These are phyloP conservation scores for Trichoplusia ni DNA, from an alignment of 1,140 invertebrate genomes.

Conservation along the genomic window DNA sequence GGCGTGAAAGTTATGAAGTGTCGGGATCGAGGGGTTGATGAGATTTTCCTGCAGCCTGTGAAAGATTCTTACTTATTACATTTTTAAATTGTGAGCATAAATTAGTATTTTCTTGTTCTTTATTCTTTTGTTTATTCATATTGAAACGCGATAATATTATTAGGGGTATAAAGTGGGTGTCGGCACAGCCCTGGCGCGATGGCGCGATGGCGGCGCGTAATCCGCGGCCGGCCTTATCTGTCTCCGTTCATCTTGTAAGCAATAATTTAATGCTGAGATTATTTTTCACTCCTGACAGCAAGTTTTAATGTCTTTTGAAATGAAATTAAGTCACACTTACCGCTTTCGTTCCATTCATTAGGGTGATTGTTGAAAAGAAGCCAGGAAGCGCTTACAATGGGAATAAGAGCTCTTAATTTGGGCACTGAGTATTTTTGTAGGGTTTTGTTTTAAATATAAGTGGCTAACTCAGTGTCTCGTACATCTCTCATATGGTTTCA, in stretches of 20 bases:
- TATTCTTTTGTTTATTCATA: too few relatives aligned
- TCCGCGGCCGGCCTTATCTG: slow-evolving; percentile 53
- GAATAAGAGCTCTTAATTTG: neutral
- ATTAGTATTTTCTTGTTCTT: slow-evolving; percentile 4
- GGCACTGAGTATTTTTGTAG: neutral
- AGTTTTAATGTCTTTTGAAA: slow-evolving; percentile 67
- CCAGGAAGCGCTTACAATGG: neutral
- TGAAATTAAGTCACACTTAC: slow-evolving; percentile 57
- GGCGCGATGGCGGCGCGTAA: too few relatives aligned
- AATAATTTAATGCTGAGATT: slow-evolving; percentile 63
- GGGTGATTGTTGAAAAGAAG: slow-evolving; percentile 20
- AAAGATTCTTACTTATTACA: slow-evolving; percentile 11
- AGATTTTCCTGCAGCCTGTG: slow-evolving; percentile 2
- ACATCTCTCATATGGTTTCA: too few relatives aligned
- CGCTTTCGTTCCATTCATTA: slow-evolving; percentile 44
- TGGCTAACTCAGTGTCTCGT: too few relatives aligned
- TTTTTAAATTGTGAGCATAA: neutral
- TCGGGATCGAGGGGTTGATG: slow-evolving; percentile 17
- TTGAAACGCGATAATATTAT: too few relatives aligned
- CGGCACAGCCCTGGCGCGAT: slow-evolving; percentile 35
- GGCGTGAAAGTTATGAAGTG: slow-evolving; percentile 24
- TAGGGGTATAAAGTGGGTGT: neutral
- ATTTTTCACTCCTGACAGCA: slow-evolving; percentile 66
- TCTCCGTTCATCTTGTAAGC: slow-evolving; percentile 60
- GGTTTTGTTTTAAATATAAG: too few relatives aligned